These are phyloP conservation scores for Macrotus californicus DNA, from an alignment of 2,113 vertebrate species.

Conservation along the genomic window DNA sequence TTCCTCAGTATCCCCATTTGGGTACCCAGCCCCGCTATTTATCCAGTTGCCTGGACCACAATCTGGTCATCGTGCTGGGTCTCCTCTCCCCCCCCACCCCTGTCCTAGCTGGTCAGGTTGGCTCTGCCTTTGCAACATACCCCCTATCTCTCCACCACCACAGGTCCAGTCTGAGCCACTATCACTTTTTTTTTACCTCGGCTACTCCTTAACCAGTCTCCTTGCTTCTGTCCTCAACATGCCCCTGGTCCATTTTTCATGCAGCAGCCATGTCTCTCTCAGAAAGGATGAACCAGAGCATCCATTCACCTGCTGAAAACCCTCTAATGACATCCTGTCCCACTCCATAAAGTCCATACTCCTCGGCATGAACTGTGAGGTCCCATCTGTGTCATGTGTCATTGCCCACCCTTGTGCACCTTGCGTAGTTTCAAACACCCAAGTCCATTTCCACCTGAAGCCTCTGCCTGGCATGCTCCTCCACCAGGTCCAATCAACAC, in stretches of 20 bases:
- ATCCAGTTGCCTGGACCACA: not conserved
- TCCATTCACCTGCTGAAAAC: not conserved
- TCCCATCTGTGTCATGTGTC: not conserved
- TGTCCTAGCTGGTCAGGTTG: not conserved
- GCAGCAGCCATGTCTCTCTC: not conserved
- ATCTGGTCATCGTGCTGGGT: not conserved
- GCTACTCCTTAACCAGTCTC: not conserved
- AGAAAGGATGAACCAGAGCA: not conserved
- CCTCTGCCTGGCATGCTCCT: not conserved
- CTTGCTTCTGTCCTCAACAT: not conserved
- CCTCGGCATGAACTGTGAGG: not conserved
- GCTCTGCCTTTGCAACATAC: not conserved
- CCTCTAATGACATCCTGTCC: not conserved
- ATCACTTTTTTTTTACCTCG: not conserved
- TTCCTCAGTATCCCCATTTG: not conserved
- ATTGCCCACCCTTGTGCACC: not conserved
- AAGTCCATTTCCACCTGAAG: not conserved
- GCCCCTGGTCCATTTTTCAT: not conserved
- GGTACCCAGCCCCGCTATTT: fast-evolving
- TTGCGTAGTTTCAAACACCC: not conserved
- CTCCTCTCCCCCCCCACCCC: not conserved
- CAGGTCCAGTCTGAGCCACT: not conserved
- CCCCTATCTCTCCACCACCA: not conserved
- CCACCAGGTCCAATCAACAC: not conserved
- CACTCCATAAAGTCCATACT: not conserved